These are phyloP conservation scores for Spheniscus humboldti DNA, from an alignment of 2,797 vertebrate species.

Conservation along the genomic window DNA sequence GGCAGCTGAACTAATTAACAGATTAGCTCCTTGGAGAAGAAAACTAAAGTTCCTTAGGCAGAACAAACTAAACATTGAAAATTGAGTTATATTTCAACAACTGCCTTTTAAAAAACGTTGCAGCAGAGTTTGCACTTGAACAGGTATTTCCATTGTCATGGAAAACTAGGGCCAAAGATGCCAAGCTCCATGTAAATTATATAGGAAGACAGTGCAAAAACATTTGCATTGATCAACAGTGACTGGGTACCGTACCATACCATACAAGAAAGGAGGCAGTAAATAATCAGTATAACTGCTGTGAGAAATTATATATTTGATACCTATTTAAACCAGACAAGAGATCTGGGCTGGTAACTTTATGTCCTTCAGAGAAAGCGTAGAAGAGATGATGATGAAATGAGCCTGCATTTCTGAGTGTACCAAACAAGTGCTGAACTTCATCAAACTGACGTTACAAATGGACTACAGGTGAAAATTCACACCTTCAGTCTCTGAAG, in stretches of 20 bases:
- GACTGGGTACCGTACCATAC: neutral
- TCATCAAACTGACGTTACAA: neutral
- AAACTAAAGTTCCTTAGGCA: slow-evolving; percentile 11
- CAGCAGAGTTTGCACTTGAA: neutral
- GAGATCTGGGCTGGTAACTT: neutral
- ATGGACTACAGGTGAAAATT: slow-evolving; percentile 1
- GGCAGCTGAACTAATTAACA: neutral
- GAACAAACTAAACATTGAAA: slow-evolving; percentile 5
- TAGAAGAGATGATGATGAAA: neutral
- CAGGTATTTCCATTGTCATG: neutral
- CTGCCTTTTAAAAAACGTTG: neutral
- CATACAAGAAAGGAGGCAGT: neutral
- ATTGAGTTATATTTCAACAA: neutral
- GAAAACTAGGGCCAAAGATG: neutral
- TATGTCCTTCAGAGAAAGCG: neutral
- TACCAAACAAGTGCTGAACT: neutral
- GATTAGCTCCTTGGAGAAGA: slow-evolving; percentile 13
- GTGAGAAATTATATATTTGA: neutral
- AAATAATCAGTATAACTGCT: neutral
- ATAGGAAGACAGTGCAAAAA: neutral
- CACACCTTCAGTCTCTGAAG: neutral
- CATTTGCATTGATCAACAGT: neutral
- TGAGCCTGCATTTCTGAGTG: neutral
- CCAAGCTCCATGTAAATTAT: neutral
- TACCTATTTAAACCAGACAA: neutral